A percentile compares a stretch with the other conserved stretches of the same genome.
These are phyloP conservation scores for Mesembrinibis cayennensis DNA, from an alignment of 2,113 vertebrate genomes.

Conservation along the genomic window DNA sequence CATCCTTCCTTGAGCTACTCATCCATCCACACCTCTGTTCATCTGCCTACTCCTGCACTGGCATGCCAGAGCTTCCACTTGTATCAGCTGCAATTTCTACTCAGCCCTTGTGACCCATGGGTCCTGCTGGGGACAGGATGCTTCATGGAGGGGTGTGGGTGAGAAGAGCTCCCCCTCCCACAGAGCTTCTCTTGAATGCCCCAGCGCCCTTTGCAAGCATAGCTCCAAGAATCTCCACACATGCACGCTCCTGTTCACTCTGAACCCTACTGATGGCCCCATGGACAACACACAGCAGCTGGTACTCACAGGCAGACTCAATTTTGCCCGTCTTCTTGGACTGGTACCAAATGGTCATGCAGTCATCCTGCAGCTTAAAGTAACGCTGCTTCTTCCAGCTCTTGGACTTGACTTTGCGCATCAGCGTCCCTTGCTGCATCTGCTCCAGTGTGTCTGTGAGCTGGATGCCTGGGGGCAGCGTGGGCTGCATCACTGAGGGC, in stretches of 20 bases:
- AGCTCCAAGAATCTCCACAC: background rate
- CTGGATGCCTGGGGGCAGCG: conserved; percentile 75
- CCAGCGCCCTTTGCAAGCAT: background rate
- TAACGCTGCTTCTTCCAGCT: conserved; percentile 90
- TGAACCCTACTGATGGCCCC: background rate
- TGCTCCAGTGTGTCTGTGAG: conserved; percentile 79
- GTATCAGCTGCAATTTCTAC: background rate
- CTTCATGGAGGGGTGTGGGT: background rate
- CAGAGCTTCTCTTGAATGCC: background rate
- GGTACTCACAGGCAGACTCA: conserved; percentile 87
- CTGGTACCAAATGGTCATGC: conserved; percentile 91
- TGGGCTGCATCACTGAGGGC: background rate
- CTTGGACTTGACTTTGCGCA: conserved; percentile 92
- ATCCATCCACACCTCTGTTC: background rate
- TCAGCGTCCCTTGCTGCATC: conserved; percentile 85
- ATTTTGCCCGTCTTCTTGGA: conserved; percentile 83
- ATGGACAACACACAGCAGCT: background rate
- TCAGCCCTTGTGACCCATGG: background rate
- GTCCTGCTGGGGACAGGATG: background rate
- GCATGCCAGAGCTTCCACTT: background rate
- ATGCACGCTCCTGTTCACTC: background rate
- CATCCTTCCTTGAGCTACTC: background rate
- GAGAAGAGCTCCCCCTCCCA: background rate
- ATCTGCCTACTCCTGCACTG: background rate
- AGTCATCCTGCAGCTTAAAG: conserved; percentile 90